Conservation (phyloP, 2,113 vertebrate genomes). For the Vulpes lagopus region DNA sequence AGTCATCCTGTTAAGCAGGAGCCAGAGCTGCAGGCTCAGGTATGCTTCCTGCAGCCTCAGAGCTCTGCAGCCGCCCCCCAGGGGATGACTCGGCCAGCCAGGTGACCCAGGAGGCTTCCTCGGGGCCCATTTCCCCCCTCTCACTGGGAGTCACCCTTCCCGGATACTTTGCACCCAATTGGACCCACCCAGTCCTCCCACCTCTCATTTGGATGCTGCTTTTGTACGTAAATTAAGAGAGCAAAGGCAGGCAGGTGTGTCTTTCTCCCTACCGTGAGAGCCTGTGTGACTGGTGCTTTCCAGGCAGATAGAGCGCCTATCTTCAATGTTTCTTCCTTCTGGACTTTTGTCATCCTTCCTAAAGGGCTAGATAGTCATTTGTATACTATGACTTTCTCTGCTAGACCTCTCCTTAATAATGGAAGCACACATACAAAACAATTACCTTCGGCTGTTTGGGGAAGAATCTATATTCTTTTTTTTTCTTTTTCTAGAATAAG, state of each 20-base stretch:
- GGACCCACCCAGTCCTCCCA: not conserved
- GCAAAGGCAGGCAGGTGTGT: not conserved
- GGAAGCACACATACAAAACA: not conserved
- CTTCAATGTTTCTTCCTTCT: not conserved
- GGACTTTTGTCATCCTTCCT: not conserved
- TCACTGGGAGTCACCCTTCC: not conserved
- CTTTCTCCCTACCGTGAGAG: not conserved
- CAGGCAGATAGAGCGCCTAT: not conserved
- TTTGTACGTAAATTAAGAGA: not conserved
- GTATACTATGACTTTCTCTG: conserved; percentile 43
- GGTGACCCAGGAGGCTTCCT: not conserved
- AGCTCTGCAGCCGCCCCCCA: not conserved
- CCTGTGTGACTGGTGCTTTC: conserved; percentile 26
- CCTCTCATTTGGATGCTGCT: not conserved
- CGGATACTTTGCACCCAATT: not conserved
- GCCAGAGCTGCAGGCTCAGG: not conserved
- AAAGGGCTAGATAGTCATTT: conserved; percentile 28
- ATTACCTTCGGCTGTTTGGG: not conserved
- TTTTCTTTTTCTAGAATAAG: not conserved
- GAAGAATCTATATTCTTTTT: not conserved
- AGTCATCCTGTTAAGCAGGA: not conserved
- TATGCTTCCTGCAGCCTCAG: not conserved
- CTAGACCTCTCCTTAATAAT: not conserved
- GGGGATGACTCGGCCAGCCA: not conserved
- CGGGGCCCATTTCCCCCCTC: not conserved